Evolutionary conservation across 2,888 invertebrate genomes (phyloP).

Genomic region (Zygothrica quintamaculata): DNA sequence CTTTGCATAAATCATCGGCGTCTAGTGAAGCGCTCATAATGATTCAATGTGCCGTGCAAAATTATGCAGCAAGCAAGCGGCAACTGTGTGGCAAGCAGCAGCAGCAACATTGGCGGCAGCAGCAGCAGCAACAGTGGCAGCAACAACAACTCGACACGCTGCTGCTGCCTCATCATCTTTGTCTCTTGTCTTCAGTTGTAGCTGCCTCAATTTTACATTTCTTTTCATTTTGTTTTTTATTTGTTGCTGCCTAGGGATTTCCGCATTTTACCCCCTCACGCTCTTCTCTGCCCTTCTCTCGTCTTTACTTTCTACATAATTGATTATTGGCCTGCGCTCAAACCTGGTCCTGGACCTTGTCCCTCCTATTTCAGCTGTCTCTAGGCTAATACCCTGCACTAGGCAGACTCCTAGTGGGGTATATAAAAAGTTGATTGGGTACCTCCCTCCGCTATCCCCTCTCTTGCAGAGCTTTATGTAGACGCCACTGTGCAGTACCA

Average conservation of each 20-base stretch:
- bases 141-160: constrained; percentile 6
- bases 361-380: constrained; percentile 10
- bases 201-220: constrained; percentile 16
- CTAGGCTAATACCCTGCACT: constrained; percentile 5
- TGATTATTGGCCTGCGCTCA: constrained; percentile 55
- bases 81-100: too few relatives aligned
- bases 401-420: too few relatives aligned
- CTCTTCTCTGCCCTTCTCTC: too few relatives aligned
- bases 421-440: too few relatives aligned
- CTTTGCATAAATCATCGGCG: constrained; percentile 57
- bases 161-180: not conserved
- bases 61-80: constrained; percentile 70
- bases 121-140: not conserved
- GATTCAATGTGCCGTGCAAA: constrained; percentile 74
- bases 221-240: constrained; percentile 56
- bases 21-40: constrained; percentile 63
- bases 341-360: constrained; percentile 15
- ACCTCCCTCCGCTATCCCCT: not conserved
- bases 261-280: too few relatives aligned
- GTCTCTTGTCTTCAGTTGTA: not conserved
- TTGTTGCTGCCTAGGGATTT: constrained; percentile 62
- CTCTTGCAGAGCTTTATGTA: not conserved
- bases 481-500: too few relatives aligned
- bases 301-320: constrained; percentile 63
- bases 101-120: constrained; percentile 10